Evolutionary conservation across 2,113 vertebrate species (phyloP).

Genomic region (Serilophus lunatus): DNA sequence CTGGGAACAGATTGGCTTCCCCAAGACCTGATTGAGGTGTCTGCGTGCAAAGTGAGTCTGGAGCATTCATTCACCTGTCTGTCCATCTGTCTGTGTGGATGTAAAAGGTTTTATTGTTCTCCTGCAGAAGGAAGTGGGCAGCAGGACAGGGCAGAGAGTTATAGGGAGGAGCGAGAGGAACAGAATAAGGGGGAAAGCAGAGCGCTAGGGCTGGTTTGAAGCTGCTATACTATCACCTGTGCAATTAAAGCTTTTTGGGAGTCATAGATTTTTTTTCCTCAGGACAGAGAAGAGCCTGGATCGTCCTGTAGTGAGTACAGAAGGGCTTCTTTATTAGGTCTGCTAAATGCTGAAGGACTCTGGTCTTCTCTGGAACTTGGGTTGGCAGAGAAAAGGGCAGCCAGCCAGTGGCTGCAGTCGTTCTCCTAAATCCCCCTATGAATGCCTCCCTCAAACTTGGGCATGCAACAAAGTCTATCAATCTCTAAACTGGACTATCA

Average conservation of each 20-base stretch:
- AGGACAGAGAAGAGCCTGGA: neutral
- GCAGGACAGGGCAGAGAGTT: neutral
- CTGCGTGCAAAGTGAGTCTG: neutral
- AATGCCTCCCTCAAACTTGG: neutral
- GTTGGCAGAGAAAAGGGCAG: neutral
- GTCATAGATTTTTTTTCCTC: neutral
- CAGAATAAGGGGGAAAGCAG: neutral
- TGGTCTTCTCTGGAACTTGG: neutral
- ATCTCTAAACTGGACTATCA: neutral
- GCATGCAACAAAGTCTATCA: neutral
- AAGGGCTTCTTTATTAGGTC: neutral
- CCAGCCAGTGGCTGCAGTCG: neutral
- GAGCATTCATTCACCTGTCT: neutral
- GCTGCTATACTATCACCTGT: neutral
- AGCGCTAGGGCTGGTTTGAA: neutral
- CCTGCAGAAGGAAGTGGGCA: neutral
- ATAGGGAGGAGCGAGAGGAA: neutral
- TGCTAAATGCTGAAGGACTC: neutral
- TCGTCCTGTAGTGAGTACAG: neutral
- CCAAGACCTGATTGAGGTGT: neutral
- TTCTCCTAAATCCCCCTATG: neutral
- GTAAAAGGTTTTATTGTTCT: neutral
- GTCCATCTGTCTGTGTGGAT: neutral
- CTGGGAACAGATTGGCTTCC: neutral
- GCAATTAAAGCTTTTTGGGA: neutral